Percentiles rank a stretch among this genome's conserved stretches.
phyloP scores from a whole-genome alignment of 2,113 vertebrate species.

The Bufo gargarizans region DNA sequence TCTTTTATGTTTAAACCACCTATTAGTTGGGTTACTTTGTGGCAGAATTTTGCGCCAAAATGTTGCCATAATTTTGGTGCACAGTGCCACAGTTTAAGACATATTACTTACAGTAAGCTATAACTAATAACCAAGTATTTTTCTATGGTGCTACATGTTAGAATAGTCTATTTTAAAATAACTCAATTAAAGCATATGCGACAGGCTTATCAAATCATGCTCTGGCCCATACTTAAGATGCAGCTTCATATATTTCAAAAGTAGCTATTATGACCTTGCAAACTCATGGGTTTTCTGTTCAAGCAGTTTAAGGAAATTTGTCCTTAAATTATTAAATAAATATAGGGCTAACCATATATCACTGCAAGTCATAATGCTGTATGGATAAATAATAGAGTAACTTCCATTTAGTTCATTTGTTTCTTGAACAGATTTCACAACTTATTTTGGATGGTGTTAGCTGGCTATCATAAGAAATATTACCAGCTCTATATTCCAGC shows the following conservation, averaged over 20 bases:
- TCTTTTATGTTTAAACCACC: no score
- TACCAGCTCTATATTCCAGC: neutral
- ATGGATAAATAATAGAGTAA: conserved; percentile 21
- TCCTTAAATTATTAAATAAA: conserved; percentile 1
- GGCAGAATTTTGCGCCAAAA: no score
- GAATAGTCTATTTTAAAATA: conserved; percentile 1
- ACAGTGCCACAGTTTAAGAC: no score
- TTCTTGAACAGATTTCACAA: conserved; percentile 29
- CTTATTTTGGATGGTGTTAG: conserved; percentile 13
- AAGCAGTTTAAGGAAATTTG: neutral
- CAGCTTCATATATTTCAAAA: conserved; percentile 1
- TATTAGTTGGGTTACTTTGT: no score
- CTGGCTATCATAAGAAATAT: conserved; percentile 1
- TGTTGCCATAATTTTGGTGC: no score
- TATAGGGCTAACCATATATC: neutral
- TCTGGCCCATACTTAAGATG: neutral
- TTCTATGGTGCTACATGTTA: neutral
- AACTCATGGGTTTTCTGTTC: neutral
- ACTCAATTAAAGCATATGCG: neutral
- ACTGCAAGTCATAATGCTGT: neutral
- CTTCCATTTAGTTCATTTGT: neutral
- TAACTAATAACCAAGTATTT: neutral
- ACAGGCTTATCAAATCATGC: neutral
- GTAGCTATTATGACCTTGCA: neutral
- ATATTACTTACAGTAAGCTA: neutral